A percentile compares a stretch with the other conserved stretches of the same genome.
These are phyloP conservation scores for Balaenoptera acutorostrata DNA, from an alignment of 2,113 vertebrate genomes.

Conservation along the genomic window DNA sequence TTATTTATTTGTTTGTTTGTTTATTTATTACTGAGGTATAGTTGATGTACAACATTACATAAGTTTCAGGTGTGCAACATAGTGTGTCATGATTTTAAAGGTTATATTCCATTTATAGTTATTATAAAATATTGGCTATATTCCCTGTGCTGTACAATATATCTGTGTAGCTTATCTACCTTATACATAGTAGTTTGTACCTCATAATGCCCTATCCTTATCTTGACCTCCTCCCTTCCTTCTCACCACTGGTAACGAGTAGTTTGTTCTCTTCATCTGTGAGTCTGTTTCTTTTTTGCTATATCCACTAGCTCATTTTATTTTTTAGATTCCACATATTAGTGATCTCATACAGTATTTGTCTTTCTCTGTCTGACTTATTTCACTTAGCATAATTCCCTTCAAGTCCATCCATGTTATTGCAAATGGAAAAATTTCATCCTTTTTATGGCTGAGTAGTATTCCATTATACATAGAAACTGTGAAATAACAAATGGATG, in stretches of 20 bases:
- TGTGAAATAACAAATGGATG: not conserved
- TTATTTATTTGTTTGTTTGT: not conserved
- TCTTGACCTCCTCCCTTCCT: not conserved
- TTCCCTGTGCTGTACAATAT: not conserved
- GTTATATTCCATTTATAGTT: not conserved
- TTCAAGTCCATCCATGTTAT: not conserved
- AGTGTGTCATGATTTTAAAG: not conserved
- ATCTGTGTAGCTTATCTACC: not conserved
- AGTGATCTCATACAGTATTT: not conserved
- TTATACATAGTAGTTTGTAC: not conserved
- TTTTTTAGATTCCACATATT: not conserved
- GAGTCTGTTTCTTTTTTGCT: not conserved
- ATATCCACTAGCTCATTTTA: not conserved
- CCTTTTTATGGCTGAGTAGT: not conserved
- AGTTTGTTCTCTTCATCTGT: not conserved
- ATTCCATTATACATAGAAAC: not conserved
- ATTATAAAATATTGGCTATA: not conserved
- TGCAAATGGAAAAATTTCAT: not conserved
- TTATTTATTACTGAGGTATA: not conserved
- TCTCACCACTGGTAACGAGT: not conserved
- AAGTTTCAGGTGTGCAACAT: not conserved
- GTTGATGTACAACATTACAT: not conserved
- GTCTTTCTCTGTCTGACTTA: not conserved
- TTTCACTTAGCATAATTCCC: not conserved
- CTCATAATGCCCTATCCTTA: not conserved